A percentile compares a stretch with the other conserved stretches of the same genome.
These are phyloP conservation scores for Turritopsis dohrnii DNA, from an alignment of 30 jellyfish, hydroid and myxozoan species.

Conservation along the genomic window DNA sequence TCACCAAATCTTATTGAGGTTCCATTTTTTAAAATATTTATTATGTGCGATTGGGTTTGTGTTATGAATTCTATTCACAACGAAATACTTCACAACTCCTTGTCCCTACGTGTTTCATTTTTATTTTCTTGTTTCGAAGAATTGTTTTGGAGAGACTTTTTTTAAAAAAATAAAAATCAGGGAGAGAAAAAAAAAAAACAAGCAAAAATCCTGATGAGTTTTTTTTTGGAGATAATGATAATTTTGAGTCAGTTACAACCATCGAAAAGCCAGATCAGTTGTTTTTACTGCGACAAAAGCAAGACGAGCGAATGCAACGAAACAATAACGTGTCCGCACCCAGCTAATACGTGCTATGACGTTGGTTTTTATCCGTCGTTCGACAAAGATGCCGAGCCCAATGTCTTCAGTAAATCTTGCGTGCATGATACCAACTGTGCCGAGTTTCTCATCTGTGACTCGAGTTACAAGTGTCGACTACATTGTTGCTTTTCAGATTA, in stretches of 20 bases:
- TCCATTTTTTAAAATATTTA: background rate
- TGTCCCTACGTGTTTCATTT: background rate
- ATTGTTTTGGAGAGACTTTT: no score
- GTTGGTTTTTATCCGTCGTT: background rate
- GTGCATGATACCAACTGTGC: slow-evolving; percentile 1
- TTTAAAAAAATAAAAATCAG: no score
- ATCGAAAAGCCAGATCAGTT: background rate
- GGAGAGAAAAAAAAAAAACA: no score
- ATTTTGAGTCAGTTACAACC: background rate
- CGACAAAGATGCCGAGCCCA: background rate
- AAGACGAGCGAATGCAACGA: background rate
- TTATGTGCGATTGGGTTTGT: background rate
- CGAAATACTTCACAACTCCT: background rate
- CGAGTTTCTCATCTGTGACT: background rate
- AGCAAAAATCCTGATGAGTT: background rate
- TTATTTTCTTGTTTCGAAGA: no score
- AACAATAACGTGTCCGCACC: slow-evolving; percentile 11
- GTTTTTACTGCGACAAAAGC: background rate
- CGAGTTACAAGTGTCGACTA: background rate
- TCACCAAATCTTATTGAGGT: background rate
- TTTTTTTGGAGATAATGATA: background rate
- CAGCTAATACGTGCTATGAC: slow-evolving; percentile 2
- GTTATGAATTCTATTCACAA: background rate
- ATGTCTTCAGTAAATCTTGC: background rate
- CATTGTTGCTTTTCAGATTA: slow-evolving; percentile 5